A percentile compares a stretch with the other conserved stretches of the same genome.
Conservation (phyloP, 1,140 invertebrate species). For the Coelopa frigida region DNA sequence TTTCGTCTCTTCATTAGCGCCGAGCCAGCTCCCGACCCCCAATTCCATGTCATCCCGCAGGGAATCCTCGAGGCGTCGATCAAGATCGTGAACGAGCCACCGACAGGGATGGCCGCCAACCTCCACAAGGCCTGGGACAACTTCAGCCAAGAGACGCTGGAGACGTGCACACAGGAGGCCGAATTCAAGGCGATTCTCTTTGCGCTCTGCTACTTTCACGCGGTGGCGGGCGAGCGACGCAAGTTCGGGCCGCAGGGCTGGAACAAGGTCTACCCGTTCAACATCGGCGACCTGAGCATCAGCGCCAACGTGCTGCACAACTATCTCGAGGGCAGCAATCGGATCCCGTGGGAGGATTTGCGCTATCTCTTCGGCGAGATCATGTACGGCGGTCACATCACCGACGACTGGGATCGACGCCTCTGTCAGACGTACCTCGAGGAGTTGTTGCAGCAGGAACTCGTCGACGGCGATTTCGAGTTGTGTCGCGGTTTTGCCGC, state of each 20-base stretch:
- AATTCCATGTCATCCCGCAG: conserved; percentile 57
- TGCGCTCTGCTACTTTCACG: conserved; percentile 92
- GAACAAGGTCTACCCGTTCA: conserved; percentile 82
- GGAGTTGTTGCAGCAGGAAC: conserved; percentile 77
- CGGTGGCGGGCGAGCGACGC: conserved; percentile 83
- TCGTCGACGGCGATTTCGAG: conserved; percentile 78
- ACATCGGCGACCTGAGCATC: conserved; percentile 84
- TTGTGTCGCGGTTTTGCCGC: conserved; percentile 76
- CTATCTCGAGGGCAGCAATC: conserved; percentile 84
- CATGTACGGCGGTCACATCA: conserved; percentile 96
- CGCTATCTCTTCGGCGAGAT: conserved; percentile 93
- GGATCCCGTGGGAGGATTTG: conserved; percentile 88
- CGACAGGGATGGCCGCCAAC: conserved; percentile 90
- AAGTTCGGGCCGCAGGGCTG: conserved; percentile 95
- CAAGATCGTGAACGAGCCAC: conserved; percentile 95
- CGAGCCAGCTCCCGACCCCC: conserved; percentile 52
- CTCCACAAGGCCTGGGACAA: conserved; percentile 91
- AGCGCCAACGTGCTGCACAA: conserved; percentile 87
- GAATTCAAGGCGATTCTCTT: conserved; percentile 94
- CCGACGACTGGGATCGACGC: conserved; percentile 89
- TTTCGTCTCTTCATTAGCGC: conserved; percentile 62
- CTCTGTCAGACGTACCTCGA: conserved; percentile 82
- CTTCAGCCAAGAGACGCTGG: conserved; percentile 87
- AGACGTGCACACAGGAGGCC: conserved; percentile 86
- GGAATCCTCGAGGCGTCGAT: conserved; percentile 90